phyloP scores from a whole-genome alignment of 2,888 invertebrate genomes.

The Rhynchonema sp. region DNA sequence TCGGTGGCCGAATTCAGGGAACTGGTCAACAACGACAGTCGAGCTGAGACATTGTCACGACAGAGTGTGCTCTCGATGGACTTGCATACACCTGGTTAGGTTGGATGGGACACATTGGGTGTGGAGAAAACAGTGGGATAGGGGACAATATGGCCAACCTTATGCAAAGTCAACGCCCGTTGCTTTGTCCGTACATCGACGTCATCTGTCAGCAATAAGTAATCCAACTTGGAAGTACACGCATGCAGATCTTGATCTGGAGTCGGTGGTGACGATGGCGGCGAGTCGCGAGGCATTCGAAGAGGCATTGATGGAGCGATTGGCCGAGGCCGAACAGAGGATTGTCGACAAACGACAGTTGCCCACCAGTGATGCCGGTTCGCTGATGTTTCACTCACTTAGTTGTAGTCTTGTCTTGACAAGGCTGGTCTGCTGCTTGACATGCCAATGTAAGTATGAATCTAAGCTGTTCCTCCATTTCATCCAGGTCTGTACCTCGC shows the following conservation, averaged over 20 bases:
- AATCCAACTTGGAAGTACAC: not conserved
- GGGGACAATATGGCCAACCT: no score
- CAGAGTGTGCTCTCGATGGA: not conserved
- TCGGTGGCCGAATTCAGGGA: not conserved
- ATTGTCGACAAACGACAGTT: not conserved
- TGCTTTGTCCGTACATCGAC: no score
- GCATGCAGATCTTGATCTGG: conserved; percentile 1
- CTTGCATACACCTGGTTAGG: not conserved
- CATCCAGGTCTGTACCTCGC: conserved; percentile 28
- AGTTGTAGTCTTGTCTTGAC: no score
- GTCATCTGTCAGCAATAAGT: no score
- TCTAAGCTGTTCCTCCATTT: no score
- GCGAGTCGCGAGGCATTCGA: conserved; percentile 12
- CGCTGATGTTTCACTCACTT: not conserved
- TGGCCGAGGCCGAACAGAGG: conserved; percentile 13
- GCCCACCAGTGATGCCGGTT: not conserved
- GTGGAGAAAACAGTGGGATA: no score
- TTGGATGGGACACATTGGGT: no score
- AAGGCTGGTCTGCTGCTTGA: no score
- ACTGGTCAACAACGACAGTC: not conserved
- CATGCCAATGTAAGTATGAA: no score
- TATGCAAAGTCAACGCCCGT: no score
- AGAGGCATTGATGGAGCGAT: conserved; percentile 16
- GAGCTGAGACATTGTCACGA: not conserved
- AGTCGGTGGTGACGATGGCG: conserved; percentile 3